Conservation (phyloP, 2,113 vertebrate genomes). For the Phoenicopterus ruber region DNA sequence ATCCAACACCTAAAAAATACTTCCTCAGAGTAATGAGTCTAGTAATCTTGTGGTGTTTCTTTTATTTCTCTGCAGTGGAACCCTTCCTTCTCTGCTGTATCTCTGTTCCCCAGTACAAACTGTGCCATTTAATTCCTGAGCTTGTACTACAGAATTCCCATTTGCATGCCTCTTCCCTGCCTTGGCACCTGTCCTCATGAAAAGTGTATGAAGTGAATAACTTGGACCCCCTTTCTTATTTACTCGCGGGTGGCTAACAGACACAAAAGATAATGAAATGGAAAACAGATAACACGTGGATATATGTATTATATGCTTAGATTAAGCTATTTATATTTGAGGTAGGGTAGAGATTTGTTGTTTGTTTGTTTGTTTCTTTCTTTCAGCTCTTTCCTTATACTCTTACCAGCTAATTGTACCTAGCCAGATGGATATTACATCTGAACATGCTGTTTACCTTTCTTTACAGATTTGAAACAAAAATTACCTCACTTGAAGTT, state of each 20-base stretch:
- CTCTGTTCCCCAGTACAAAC: not conserved
- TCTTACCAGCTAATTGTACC: not conserved
- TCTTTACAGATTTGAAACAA: constrained; percentile 80
- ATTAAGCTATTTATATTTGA: not conserved
- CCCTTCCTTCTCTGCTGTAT: not conserved
- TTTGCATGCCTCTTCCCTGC: not conserved
- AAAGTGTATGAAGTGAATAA: not conserved
- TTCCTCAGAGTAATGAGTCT: not conserved
- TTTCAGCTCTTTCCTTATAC: not conserved
- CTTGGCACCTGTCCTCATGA: not conserved
- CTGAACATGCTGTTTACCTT: not conserved
- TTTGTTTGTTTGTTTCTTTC: not conserved
- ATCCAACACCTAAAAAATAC: not conserved
- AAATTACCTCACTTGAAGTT: constrained; percentile 87
- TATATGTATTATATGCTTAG: not conserved
- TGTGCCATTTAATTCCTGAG: not conserved
- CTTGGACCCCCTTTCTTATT: not conserved
- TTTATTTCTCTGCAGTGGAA: not conserved
- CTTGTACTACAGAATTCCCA: not conserved
- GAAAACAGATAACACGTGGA: not conserved
- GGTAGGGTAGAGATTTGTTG: not conserved
- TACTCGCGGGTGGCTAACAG: not conserved
- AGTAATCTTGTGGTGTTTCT: not conserved
- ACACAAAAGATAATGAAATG: not conserved
- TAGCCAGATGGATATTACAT: not conserved